Conservation (phyloP, 2,797 vertebrate species). For the Poeciliopsis presidionis region DNA sequence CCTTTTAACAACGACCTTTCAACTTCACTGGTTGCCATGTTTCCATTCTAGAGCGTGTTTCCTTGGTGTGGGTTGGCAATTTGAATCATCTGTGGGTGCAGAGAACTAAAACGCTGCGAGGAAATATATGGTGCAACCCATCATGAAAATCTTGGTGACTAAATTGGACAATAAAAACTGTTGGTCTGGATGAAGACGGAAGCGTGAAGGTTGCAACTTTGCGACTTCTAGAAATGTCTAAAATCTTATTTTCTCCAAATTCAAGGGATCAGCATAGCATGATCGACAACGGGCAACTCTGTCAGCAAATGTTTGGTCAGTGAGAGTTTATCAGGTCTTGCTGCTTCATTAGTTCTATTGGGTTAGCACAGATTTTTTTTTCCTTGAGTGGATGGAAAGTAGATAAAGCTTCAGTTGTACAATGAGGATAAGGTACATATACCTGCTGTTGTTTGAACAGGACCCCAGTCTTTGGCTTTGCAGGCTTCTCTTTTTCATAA, state of each 20-base stretch:
- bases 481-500: background rate
- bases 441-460: background rate
- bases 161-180: background rate
- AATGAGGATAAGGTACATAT: background rate
- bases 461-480: background rate
- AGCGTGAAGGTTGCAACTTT: background rate
- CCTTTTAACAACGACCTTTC: constrained; percentile 46
- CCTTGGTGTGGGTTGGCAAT: constrained; percentile 52
- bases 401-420: background rate
- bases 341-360: background rate
- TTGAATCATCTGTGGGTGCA: constrained; percentile 32
- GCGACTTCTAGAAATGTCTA: background rate
- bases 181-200: background rate
- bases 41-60: constrained; percentile 42
- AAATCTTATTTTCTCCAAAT: background rate
- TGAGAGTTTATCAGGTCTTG: background rate
- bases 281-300: background rate
- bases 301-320: background rate
- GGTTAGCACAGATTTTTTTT: background rate
- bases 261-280: background rate
- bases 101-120: constrained; percentile 28
- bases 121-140: constrained; percentile 9
- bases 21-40: constrained; percentile 52
- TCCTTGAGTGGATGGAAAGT: background rate
- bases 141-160: background rate